phyloP scores from a whole-genome alignment of 2,113 vertebrate genomes.

The Otocyon megalotis region DNA sequence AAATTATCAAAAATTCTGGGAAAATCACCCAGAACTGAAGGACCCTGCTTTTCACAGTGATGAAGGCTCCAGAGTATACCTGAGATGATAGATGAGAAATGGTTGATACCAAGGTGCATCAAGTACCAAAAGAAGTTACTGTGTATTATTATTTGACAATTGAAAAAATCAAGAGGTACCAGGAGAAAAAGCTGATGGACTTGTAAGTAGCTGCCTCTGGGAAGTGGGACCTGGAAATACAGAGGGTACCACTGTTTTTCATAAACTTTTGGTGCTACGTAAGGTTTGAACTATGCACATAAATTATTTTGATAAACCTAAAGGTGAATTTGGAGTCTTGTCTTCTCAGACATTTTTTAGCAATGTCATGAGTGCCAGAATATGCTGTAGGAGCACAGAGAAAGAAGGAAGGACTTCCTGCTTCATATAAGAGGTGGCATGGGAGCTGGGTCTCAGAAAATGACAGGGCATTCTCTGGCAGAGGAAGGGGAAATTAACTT shows the following conservation, averaged over 20 bases:
- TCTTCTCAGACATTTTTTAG: background rate
- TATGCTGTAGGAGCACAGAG: background rate
- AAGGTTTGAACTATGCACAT: background rate
- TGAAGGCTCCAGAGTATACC: background rate
- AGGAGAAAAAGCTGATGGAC: background rate
- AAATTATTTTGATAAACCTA: slow-evolving; percentile 15
- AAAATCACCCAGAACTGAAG: background rate
- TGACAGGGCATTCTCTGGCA: background rate
- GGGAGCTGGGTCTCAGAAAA: background rate
- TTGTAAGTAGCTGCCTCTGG: background rate
- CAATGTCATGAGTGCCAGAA: background rate
- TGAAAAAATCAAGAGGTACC: background rate
- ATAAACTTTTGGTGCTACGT: background rate
- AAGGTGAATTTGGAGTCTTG: background rate
- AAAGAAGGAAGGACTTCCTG: background rate
- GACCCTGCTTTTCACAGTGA: background rate
- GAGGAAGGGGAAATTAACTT: background rate
- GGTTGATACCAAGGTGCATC: background rate
- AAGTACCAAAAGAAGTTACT: background rate
- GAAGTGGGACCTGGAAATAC: background rate
- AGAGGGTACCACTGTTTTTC: slow-evolving; percentile 7
- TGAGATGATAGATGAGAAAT: background rate
- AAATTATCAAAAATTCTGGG: background rate
- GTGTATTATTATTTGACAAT: background rate
- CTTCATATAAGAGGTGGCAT: background rate